A percentile compares a stretch with the other conserved stretches of the same genome.
phyloP scores from a whole-genome alignment of 1,140 invertebrate genomes.

The Drosophila asahinai region DNA sequence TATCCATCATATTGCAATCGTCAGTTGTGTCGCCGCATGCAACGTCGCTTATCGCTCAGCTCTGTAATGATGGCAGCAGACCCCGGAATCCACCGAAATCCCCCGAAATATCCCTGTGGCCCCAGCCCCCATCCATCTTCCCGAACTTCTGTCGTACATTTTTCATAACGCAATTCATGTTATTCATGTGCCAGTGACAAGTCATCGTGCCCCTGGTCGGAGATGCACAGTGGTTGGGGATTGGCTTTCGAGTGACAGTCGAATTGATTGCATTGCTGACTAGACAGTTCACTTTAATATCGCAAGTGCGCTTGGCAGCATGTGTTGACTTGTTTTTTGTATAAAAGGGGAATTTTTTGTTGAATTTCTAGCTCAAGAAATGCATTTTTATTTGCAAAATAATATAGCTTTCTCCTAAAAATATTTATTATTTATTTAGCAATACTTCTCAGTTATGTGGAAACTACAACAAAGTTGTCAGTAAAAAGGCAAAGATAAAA shows the following conservation, averaged over 20 bases:
- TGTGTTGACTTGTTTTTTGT: neutral
- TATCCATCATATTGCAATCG: slow-evolving; percentile 79
- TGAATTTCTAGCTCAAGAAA: neutral
- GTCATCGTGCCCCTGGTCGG: neutral
- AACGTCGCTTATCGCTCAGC: slow-evolving; percentile 82
- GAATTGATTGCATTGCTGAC: slow-evolving; percentile 31
- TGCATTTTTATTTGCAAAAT: too few species aligned
- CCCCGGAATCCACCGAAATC: slow-evolving; percentile 9
- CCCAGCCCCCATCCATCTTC: slow-evolving; percentile 10
- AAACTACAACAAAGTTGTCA: too few species aligned
- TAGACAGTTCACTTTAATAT: neutral
- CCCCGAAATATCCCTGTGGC: neutral
- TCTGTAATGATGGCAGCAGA: slow-evolving; percentile 72
- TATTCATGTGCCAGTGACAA: slow-evolving; percentile 69
- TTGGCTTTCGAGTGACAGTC: slow-evolving; percentile 5
- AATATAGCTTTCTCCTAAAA: too few species aligned
- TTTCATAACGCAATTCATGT: slow-evolving; percentile 78
- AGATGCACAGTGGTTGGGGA: slow-evolving; percentile 38
- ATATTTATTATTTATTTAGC: too few species aligned
- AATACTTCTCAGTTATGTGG: too few species aligned
- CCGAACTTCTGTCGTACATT: slow-evolving; percentile 65
- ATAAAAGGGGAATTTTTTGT: neutral
- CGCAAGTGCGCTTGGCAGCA: slow-evolving; percentile 7
- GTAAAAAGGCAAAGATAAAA: too few species aligned
- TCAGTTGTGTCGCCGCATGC: slow-evolving; percentile 75